Percentiles rank a stretch among this genome's conserved stretches.
phyloP scores from a whole-genome alignment of 2,797 vertebrate species.

The Danio choprae region DNA sequence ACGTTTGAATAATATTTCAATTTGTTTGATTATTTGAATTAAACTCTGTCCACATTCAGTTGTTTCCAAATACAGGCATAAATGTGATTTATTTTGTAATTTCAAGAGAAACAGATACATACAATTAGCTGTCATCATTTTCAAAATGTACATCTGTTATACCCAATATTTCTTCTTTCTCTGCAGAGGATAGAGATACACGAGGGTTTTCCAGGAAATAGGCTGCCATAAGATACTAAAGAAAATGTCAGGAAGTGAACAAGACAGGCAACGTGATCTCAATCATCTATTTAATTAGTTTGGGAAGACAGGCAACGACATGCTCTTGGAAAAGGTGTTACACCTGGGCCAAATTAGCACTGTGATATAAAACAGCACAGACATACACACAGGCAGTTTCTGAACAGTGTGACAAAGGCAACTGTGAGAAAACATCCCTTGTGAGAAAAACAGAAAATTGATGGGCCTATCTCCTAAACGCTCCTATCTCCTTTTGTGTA shows the following conservation, averaged over 20 bases:
- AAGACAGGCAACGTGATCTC: background rate
- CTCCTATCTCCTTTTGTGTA: too few species aligned
- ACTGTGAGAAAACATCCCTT: conserved; percentile 25
- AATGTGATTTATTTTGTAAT: background rate
- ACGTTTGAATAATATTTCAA: too few species aligned
- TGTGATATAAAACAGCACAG: conserved; percentile 45
- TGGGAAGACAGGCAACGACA: conserved; percentile 45
- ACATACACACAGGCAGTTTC: background rate
- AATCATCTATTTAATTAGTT: conserved; percentile 46
- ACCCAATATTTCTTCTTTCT: background rate
- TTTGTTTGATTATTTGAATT: too few species aligned
- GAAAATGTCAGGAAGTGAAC: background rate
- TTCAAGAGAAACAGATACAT: background rate
- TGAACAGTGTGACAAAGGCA: conserved; percentile 39
- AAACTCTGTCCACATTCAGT: background rate
- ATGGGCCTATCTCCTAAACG: conserved; percentile 17
- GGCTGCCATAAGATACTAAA: background rate
- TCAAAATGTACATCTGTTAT: background rate
- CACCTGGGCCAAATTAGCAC: conserved; percentile 46
- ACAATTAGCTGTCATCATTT: background rate
- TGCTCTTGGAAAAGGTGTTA: conserved; percentile 50
- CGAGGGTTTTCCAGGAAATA: too few species aligned
- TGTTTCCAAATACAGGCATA: background rate
- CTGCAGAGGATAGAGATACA: background rate
- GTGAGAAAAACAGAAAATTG: conserved; percentile 33